Evolutionary conservation across 2,888 invertebrate genomes (phyloP), one percentile per base, ranked within the genome.

Genomic region (Alloscopus bannaensis): DNA sequence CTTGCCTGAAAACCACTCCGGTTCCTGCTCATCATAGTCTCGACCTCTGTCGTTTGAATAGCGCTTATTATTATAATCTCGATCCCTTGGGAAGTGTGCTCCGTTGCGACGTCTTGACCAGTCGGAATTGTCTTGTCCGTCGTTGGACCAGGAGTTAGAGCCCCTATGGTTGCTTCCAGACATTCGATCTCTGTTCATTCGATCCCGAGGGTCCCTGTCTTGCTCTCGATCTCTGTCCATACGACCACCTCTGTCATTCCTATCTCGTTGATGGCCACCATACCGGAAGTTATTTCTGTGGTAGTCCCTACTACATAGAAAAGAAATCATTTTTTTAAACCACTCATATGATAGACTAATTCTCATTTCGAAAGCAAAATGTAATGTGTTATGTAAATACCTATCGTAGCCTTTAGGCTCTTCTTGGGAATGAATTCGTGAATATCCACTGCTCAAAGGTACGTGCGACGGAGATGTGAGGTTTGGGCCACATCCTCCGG

Each of bases 1-100:
- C 73, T 57, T 79, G 87, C 88, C 87, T 76, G 90, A 90, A 86
- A 90, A 93, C 95, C 97, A 97, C 89, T 97, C 96, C 2, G 97
- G 97, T 88, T 96, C 95, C 85, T 94, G 95, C 86, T 92, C 92
- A 79, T 88, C 87, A 40, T 88, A 87, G 28, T 87, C 83, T 85
- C 88, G 87, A 31, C 90, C 87, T 65, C 88, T 88, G 87, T 93
- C 92, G 66, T 93, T 69, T 26, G 62, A 55, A 55, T 82, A 81
- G 4, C 80, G 59, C 3, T 57, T 69, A 50, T 40, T 47, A 22
- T 68, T 60, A 24, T 75, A 73, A 69, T 80, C 80, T 75, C 80
- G 52, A 31, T 75, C 80, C 6, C 70, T 64, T 22, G 77, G 77
- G 55, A 77, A 77, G n/a, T 77, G 77, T 24, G 77, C 77, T 29